phyloP scores from a whole-genome alignment of 2,113 vertebrate species.

The Oxygymnocypris stewartii region DNA sequence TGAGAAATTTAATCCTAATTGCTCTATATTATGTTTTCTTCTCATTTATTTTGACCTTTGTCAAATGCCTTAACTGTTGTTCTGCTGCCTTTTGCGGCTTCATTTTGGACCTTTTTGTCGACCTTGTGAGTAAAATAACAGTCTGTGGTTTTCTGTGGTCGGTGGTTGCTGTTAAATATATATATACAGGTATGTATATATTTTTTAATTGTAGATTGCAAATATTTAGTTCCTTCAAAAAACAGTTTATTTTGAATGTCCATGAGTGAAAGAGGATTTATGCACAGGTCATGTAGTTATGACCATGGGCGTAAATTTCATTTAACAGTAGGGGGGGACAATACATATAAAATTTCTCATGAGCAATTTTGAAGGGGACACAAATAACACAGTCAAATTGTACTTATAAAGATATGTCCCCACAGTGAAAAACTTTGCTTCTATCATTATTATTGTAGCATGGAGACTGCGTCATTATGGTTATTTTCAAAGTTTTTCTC shows the following conservation, averaged over 20 bases:
- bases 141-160: not conserved
- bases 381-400: no score
- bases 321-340: no score
- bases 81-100: no score
- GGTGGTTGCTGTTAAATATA: not conserved
- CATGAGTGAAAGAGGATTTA: not conserved
- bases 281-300: not conserved
- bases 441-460: no score
- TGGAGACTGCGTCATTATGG: no score
- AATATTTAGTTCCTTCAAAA: not conserved
- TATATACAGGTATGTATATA: no score
- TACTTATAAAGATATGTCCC: no score
- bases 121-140: not conserved
- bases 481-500: no score
- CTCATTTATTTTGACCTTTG: conserved; percentile 9
- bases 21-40: not conserved
- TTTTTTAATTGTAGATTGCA: not conserved
- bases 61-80: not conserved
- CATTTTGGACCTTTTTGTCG: not conserved
- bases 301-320: no score
- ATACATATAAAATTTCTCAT: no score
- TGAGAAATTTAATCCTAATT: not conserved
- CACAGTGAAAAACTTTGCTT: no score
- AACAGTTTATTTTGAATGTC: not conserved
- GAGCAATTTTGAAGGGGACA: no score